Conservation (phyloP, 2,888 invertebrate genomes). For the Spisula solida region DNA sequence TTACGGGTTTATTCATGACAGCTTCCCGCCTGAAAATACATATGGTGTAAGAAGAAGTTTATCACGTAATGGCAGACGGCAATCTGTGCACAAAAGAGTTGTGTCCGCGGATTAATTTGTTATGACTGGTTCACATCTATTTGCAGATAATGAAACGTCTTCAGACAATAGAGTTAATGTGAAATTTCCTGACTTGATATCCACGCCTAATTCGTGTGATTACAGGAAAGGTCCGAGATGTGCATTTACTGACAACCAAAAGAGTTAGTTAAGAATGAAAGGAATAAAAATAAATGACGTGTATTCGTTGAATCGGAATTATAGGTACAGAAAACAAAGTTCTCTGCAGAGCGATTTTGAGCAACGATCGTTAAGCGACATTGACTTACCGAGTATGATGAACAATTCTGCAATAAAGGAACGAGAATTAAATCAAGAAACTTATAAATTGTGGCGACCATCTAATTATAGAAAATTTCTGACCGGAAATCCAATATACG, state of each 20-base stretch:
- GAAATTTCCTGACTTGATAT: background rate
- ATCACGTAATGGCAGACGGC: constrained; percentile 1
- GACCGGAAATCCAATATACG: constrained; percentile 17
- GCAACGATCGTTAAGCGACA: background rate
- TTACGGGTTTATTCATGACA: background rate
- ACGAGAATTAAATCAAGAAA: background rate
- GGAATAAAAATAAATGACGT: background rate
- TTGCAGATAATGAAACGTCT: background rate
- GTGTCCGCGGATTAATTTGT: background rate
- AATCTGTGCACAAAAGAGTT: background rate
- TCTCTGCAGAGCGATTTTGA: background rate
- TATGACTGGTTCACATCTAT: constrained; percentile 1
- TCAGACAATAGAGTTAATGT: background rate
- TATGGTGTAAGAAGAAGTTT: background rate
- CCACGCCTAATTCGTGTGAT: background rate
- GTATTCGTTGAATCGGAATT: constrained; percentile 3
- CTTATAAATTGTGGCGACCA: constrained; percentile 11
- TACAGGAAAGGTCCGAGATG: background rate
- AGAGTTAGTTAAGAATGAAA: constrained; percentile 8
- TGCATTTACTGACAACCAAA: background rate
- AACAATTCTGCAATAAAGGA: background rate
- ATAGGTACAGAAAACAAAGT: background rate
- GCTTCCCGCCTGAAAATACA: constrained; percentile 8
- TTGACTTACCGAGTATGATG: background rate
- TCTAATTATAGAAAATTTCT: background rate